phyloP scores from a whole-genome alignment of 1,140 invertebrate species.

The Pemphigus obesinymphae region DNA sequence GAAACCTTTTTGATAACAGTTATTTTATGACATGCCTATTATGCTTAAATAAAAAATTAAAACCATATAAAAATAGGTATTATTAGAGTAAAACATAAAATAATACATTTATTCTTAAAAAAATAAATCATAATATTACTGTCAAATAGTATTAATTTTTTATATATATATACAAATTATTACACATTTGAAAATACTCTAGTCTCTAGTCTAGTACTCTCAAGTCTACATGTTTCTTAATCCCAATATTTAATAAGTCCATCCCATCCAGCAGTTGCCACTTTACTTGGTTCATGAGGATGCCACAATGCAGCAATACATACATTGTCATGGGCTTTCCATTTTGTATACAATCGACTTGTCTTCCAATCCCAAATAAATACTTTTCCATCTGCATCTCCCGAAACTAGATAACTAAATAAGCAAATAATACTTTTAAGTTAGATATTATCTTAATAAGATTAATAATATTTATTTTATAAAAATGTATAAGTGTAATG shows the following conservation, averaged over 20 bases:
- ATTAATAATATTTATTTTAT: too few relatives aligned
- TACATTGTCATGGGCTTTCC: slow-evolving; percentile 98
- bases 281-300: slow-evolving; percentile 95
- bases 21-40: too few relatives aligned
- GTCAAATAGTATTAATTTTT: neutral
- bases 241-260: slow-evolving; percentile 98
- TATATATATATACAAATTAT: neutral
- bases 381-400: slow-evolving; percentile 98
- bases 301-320: slow-evolving; percentile 95
- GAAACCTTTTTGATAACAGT: too few relatives aligned
- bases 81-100: neutral
- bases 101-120: neutral
- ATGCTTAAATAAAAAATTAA: neutral
- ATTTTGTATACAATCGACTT: slow-evolving; percentile 94
- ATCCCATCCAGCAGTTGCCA: slow-evolving; percentile 97
- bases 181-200: neutral
- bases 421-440: slow-evolving; percentile 45
- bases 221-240: slow-evolving; percentile 56
- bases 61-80: too few relatives aligned
- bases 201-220: too few relatives aligned
- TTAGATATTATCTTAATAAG: neutral
- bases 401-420: slow-evolving; percentile 90
- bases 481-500: too few relatives aligned
- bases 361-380: slow-evolving; percentile 99
- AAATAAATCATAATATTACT: neutral